A percentile compares a stretch with the other conserved stretches of the same genome.
Evolutionary conservation across 2,888 invertebrate species (phyloP).

Genomic region (Metellina segmentata): DNA sequence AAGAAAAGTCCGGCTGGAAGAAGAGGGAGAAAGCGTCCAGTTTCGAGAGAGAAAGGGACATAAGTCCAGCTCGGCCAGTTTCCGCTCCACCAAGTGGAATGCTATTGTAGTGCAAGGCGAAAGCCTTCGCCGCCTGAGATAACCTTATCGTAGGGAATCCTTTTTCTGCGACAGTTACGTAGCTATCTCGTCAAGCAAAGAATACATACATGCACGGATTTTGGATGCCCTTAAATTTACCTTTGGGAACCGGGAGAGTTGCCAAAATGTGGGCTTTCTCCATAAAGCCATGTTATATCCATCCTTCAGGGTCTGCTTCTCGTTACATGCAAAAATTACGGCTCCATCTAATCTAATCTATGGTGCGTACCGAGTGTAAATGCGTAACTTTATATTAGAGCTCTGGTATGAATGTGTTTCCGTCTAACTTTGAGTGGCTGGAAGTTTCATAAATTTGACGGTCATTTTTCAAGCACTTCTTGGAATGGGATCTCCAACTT

Average conservation of each 20-base stretch:
- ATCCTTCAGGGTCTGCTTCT: too few relatives aligned
- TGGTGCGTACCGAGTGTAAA: too few relatives aligned
- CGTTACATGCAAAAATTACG: too few relatives aligned
- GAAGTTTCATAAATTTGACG: too few relatives aligned
- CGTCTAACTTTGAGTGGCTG: too few relatives aligned
- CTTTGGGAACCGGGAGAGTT: background rate
- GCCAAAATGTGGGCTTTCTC: background rate
- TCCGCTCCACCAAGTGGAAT: conserved; percentile 59
- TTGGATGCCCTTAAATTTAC: conserved; percentile 40
- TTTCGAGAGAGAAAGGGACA: background rate
- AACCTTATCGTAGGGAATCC: conserved; percentile 51
- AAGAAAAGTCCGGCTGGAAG: background rate
- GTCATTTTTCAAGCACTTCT: too few relatives aligned
- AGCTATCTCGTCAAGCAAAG: conserved; percentile 54
- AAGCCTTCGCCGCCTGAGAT: conserved; percentile 55
- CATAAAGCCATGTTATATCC: too few relatives aligned
- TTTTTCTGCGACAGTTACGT: conserved; percentile 55
- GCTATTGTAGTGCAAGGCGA: conserved; percentile 47
- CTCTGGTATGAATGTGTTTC: too few relatives aligned
- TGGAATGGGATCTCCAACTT: too few relatives aligned
- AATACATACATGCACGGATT: conserved; percentile 7
- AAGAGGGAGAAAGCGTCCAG: too few relatives aligned
- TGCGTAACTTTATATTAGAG: too few relatives aligned
- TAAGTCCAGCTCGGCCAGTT: conserved; percentile 52
- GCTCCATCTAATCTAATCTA: too few relatives aligned